These are phyloP conservation scores for Halocynthia aurantium DNA, from an alignment of 23 tunicate species.

Conservation along the genomic window DNA sequence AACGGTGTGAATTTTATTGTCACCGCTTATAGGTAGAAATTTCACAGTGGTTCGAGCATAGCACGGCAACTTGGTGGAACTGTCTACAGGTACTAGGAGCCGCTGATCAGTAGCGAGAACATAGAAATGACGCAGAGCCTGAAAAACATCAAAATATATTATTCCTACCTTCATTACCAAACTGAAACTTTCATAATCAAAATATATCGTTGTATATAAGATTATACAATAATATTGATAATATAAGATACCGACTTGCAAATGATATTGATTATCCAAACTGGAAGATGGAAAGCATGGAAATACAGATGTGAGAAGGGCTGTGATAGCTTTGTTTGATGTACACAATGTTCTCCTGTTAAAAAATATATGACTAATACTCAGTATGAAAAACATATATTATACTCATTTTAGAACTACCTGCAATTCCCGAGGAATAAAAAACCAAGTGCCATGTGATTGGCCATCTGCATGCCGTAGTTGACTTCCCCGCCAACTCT, in stretches of 20 bases:
- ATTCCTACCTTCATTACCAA: not conserved
- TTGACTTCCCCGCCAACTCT: constrained; percentile 43
- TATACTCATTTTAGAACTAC: constrained; percentile 1
- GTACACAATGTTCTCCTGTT: constrained; percentile 48
- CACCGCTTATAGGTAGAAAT: constrained; percentile 20
- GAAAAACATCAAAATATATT: not conserved
- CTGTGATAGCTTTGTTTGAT: constrained; percentile 54
- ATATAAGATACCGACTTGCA: constrained; percentile 45
- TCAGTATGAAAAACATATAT: not conserved
- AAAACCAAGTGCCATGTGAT: constrained; percentile 87
- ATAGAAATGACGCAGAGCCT: constrained; percentile 91
- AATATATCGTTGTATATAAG: not conserved
- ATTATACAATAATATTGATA: constrained; percentile 3
- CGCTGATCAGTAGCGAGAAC: constrained; percentile 75
- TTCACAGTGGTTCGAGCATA: constrained; percentile 46
- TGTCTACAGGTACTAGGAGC: constrained; percentile 77
- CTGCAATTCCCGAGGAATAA: constrained; percentile 90
- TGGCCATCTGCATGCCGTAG: constrained; percentile 94
- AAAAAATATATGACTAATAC: not conserved
- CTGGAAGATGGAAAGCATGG: constrained; percentile 68
- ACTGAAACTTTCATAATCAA: not conserved
- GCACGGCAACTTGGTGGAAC: constrained; percentile 58
- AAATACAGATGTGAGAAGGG: constrained; percentile 66
- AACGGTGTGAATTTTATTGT: constrained; percentile 1
- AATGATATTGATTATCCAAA: constrained; percentile 67